Evolutionary conservation across 2,888 invertebrate genomes (phyloP), one percentile per base, ranked within the genome.

Genomic region (Tanytarsus gracilentus): DNA sequence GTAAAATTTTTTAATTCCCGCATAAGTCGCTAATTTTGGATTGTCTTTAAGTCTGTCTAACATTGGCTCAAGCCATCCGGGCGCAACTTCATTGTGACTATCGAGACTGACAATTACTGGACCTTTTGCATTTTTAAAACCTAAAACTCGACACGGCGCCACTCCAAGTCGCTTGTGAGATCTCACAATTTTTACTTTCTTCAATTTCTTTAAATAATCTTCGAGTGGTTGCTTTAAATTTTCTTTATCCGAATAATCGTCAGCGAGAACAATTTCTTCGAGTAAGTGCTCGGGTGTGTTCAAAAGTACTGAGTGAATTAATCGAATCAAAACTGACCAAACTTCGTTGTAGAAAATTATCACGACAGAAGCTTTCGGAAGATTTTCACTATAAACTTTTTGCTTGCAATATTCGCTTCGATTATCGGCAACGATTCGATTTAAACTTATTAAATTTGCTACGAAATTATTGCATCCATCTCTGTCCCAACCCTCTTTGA

Each of bases 321-420:
- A 86, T 69, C 80, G 70, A 29, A 88, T 68, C 40, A 89, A 76
- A 23, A 86, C 80, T 58, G 86, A 85, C 77, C 85, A 88, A 0
- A 88, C 86, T 70, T 96, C 95, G 68, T 96, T 92, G 72, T 91
- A 92, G 70, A 94, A 94, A 1, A 95, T 94, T 25, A 96, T 85
- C 59, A 96, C 84, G 4, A 96, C 85, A 70, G 91, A 92, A n/a
- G 88, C 86, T 0, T 83, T 80, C 0, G 90, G 90, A 62, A 93
- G 73, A 0, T 81, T 76, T 64, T 78, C 79, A 59, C 83, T 73
- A 69, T 92, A 91, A 65, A 78, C 76, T 69, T 82, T 85, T 23
- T 75, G 75, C 65, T 77, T 78, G 69, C 92, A 93, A 75, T 75
- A 79, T 9, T 75, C 70, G 67, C 84, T 79, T 39, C 88, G 73